Evolutionary conservation across 2,888 invertebrate genomes (phyloP).

Genomic region (Cerceris rybyensis): DNA sequence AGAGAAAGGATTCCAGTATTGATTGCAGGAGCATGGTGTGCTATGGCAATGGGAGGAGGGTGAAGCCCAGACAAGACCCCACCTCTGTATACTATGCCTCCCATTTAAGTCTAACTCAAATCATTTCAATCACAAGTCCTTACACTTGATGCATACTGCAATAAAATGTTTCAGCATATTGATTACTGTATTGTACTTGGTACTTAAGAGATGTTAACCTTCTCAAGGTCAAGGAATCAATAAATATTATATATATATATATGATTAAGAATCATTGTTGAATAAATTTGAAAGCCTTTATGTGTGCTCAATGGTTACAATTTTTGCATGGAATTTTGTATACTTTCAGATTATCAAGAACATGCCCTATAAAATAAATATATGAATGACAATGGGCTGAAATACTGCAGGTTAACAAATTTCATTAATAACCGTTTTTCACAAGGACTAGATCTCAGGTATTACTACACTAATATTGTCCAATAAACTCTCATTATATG

Average conservation of each 20-base stretch:
- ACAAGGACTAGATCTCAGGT: constrained; percentile 22
- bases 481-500: constrained; percentile 1
- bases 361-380: constrained; percentile 59
- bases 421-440: constrained; percentile 20
- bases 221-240: constrained; percentile 17
- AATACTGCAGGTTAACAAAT: constrained; percentile 51
- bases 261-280: background rate
- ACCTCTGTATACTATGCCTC: constrained; percentile 71
- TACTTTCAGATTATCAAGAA: constrained; percentile 58
- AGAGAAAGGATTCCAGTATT: constrained; percentile 79
- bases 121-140: constrained; percentile 47
- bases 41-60: constrained; percentile 74
- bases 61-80: constrained; percentile 77
- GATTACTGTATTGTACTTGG: constrained; percentile 3
- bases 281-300: constrained; percentile 1
- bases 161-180: constrained; percentile 34
- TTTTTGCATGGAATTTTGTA: constrained; percentile 1
- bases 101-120: constrained; percentile 68
- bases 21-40: constrained; percentile 78
- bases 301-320: constrained; percentile 1
- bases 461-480: constrained; percentile 3
- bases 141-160: constrained; percentile 24
- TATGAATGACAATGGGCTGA: constrained; percentile 78
- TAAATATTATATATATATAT: constrained; percentile 2
- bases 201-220: constrained; percentile 13